Conservation (phyloP, 2,888 invertebrate species). For the Rotaria sp. region DNA sequence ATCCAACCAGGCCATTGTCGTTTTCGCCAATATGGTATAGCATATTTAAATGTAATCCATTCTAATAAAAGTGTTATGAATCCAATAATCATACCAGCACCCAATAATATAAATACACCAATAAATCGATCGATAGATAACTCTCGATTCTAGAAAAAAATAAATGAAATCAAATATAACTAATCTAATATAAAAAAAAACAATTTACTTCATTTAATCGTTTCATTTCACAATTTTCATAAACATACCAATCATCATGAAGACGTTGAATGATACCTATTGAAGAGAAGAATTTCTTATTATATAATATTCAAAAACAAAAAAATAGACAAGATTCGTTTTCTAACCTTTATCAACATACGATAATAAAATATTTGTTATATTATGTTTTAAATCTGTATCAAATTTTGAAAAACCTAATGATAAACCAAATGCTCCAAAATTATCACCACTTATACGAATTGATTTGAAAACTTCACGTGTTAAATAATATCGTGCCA, state of each 20-base stretch:
- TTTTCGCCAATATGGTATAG: conserved; percentile 1
- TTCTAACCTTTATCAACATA: conserved; percentile 24
- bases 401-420: conserved; percentile 15
- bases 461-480: conserved; percentile 12
- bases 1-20: conserved; percentile 2
- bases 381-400: background rate
- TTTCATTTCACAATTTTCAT: conserved; percentile 15
- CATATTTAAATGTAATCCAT: conserved; percentile 15
- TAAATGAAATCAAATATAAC: background rate
- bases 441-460: conserved; percentile 16
- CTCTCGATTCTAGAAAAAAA: background rate
- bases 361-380: background rate
- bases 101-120: conserved; percentile 12
- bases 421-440: conserved; percentile 9
- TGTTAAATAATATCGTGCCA: conserved; percentile 20
- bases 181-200: background rate
- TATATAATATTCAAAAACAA: background rate
- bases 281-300: background rate
- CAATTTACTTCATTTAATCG: background rate
- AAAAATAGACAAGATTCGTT: too few relatives aligned
- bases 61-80: background rate
- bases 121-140: background rate
- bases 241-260: conserved; percentile 25
- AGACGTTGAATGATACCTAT: conserved; percentile 16
- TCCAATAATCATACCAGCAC: background rate